These are phyloP conservation scores for Acronicta alni DNA, from an alignment of 2,888 invertebrate genomes.

Conservation along the genomic window DNA sequence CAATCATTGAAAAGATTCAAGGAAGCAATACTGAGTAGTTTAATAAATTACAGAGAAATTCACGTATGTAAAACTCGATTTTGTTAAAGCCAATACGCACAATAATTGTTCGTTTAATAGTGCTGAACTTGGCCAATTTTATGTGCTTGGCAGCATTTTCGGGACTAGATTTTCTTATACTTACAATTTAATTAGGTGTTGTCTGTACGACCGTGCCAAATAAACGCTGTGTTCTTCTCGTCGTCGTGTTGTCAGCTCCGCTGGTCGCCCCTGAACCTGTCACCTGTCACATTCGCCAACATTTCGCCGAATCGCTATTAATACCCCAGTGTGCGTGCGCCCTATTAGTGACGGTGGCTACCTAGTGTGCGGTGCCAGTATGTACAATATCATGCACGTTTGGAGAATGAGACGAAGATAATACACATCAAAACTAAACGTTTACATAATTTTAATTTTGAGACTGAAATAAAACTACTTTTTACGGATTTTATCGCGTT, in stretches of 20 bases:
- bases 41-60: no score
- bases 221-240: background rate
- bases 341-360: conserved; percentile 2
- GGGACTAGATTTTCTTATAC: background rate
- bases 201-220: background rate
- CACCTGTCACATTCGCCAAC: conserved; percentile 8
- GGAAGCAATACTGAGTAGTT: no score
- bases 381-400: background rate
- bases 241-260: background rate
- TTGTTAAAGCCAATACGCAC: no score
- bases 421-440: background rate
- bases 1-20: no score
- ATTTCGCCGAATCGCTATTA: conserved; percentile 23
- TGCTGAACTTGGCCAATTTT: background rate
- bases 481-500: no score
- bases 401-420: background rate
- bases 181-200: background rate
- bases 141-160: background rate
- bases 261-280: conserved; percentile 35
- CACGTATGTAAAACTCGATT: no score
- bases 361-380: conserved; percentile 1
- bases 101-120: no score
- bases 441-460: background rate
- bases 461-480: no score
- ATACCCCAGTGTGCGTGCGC: conserved; percentile 7